Conservation (phyloP, 2,113 vertebrate genomes). For the Axis porcinus region DNA sequence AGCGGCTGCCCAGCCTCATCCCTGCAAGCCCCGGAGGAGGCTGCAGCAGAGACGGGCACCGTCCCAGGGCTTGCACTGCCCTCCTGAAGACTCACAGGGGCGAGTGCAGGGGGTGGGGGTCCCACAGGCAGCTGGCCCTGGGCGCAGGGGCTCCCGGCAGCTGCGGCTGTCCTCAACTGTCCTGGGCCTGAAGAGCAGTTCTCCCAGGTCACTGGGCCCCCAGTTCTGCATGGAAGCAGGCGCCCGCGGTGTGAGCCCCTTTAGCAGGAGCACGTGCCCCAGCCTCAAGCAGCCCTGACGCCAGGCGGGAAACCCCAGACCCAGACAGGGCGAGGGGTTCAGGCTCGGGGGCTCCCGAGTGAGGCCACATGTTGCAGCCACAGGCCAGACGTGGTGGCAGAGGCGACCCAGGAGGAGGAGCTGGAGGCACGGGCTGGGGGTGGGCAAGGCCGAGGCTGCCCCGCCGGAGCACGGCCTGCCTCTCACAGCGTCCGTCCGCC, state of each 20-base stretch:
- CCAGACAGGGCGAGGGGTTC: rapidly evolving
- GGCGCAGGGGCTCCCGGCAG: background rate
- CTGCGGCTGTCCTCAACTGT: rapidly evolving
- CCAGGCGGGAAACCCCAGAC: background rate
- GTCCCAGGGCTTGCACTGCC: too few relatives aligned
- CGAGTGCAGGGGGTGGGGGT: background rate
- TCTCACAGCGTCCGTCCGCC: rapidly evolving
- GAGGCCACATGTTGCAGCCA: background rate
- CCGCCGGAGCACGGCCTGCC: rapidly evolving
- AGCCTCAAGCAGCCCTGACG: background rate
- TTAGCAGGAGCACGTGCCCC: background rate
- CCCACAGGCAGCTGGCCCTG: background rate
- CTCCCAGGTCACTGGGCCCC: background rate
- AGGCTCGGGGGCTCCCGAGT: rapidly evolving
- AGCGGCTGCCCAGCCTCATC: rapidly evolving
- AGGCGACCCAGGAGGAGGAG: rapidly evolving
- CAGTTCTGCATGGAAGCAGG: background rate
- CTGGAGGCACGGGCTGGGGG: background rate
- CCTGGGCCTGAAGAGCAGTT: background rate
- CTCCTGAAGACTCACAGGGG: background rate
- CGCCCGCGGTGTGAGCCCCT: background rate
- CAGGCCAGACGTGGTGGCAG: background rate
- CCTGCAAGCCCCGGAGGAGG: background rate
- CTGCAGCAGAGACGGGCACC: too few relatives aligned
- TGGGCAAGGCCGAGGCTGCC: background rate